These are phyloP conservation scores for Hyla sarda DNA, from an alignment of 2,113 vertebrate genomes.

Conservation along the genomic window DNA sequence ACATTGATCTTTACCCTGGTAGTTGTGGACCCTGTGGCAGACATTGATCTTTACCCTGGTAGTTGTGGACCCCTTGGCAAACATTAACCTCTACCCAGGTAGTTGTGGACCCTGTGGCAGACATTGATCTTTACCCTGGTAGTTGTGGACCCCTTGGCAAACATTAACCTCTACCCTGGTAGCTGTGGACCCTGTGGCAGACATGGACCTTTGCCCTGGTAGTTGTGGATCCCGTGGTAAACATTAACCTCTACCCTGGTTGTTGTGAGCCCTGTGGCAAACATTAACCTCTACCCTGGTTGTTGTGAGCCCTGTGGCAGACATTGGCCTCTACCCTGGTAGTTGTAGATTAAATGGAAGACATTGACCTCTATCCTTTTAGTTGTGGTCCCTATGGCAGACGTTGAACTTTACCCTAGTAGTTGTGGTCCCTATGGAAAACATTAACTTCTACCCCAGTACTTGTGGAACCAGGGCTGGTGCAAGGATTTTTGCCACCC, in stretches of 20 bases:
- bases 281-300: background rate
- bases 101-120: background rate
- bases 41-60: background rate
- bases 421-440: too few relatives aligned
- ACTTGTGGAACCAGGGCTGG: too few relatives aligned
- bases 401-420: too few relatives aligned
- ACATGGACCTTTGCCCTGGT: background rate
- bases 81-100: background rate
- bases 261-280: background rate
- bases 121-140: background rate
- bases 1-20: background rate
- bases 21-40: background rate
- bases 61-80: background rate
- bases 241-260: background rate
- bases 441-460: too few relatives aligned
- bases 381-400: too few relatives aligned
- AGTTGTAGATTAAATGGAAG: background rate
- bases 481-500: too few relatives aligned
- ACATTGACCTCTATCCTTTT: background rate
- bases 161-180: background rate
- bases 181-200: background rate
- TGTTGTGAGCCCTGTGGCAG: too few relatives aligned
- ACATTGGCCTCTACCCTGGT: background rate
- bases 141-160: background rate
- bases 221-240: background rate